Evolutionary conservation across 2,797 vertebrate genomes (phyloP).

Genomic region (Chromobotia macracanthus): DNA sequence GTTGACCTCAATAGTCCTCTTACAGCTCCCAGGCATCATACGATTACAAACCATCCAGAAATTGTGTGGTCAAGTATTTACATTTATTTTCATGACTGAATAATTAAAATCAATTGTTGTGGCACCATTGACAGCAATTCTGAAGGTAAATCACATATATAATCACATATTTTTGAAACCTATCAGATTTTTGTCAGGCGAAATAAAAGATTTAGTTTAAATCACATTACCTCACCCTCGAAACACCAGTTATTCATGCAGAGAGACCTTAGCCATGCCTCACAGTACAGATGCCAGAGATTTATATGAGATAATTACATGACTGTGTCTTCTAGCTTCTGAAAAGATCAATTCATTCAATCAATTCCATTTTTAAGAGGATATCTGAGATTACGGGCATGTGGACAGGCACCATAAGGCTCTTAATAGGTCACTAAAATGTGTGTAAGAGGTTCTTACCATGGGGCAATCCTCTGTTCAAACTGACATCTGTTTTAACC

Average conservation of each 20-base stretch:
- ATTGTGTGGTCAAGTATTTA: not conserved
- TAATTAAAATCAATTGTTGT: constrained; percentile 10
- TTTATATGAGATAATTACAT: constrained; percentile 80
- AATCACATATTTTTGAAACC: not conserved
- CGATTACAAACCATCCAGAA: not conserved
- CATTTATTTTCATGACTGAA: constrained; percentile 3
- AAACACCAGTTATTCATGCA: constrained; percentile 2
- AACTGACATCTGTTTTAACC: constrained; percentile 19
- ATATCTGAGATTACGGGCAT: constrained; percentile 76
- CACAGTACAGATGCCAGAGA: constrained; percentile 75
- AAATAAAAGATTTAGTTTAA: not conserved
- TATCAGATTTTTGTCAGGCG: not conserved
- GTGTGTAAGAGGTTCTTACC: constrained; percentile 71
- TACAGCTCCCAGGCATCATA: constrained; percentile 19
- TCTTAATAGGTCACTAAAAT: constrained; percentile 80
- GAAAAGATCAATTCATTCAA: constrained; percentile 81
- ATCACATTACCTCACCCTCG: not conserved
- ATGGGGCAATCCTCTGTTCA: constrained; percentile 64
- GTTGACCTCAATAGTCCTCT: constrained; percentile 37
- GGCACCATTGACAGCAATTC: not conserved
- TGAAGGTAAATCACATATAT: not conserved
- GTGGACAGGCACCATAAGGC: constrained; percentile 73
- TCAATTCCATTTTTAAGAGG: constrained; percentile 82
- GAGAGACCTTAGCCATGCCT: constrained; percentile 65
- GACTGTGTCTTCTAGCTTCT: constrained; percentile 71